Evolutionary conservation across 2,888 invertebrate genomes (phyloP).

Genomic region (Calephelis perditalis): DNA sequence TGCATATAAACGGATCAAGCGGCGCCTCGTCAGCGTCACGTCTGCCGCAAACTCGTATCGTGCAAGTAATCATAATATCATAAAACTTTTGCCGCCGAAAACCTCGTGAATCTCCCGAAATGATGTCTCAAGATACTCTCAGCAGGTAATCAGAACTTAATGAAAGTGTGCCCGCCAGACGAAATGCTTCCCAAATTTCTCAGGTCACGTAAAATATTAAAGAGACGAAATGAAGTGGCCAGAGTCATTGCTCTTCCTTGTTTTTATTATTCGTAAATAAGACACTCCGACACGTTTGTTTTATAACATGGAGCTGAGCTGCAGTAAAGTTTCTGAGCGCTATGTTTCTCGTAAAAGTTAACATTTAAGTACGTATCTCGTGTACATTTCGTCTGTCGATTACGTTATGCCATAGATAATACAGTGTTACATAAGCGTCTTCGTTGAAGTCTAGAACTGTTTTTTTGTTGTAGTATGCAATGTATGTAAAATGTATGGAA

Average conservation of each 20-base stretch:
- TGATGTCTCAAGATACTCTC: slow-evolving; percentile 57
- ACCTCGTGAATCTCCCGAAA: slow-evolving; percentile 56
- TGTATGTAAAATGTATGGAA: too few species aligned
- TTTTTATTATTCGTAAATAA: slow-evolving; percentile 77
- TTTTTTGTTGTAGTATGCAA: too few species aligned
- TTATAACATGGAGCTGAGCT: slow-evolving; percentile 69
- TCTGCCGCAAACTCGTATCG: slow-evolving; percentile 48
- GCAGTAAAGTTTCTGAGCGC: slow-evolving; percentile 60
- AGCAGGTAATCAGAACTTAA: slow-evolving; percentile 73
- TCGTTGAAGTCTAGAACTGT: too few species aligned
- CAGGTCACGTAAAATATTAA: slow-evolving; percentile 79
- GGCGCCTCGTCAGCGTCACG: slow-evolving; percentile 40
- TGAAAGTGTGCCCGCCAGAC: slow-evolving; percentile 69
- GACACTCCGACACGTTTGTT: slow-evolving; percentile 60
- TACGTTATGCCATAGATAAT: slow-evolving; percentile 9
- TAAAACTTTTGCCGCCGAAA: slow-evolving; percentile 73
- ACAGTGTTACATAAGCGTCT: too few species aligned
- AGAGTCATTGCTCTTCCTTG: slow-evolving; percentile 74
- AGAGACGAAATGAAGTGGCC: slow-evolving; percentile 74
- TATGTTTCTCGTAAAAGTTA: slow-evolving; percentile 59
- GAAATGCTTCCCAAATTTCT: slow-evolving; percentile 62
- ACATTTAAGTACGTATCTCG: slow-evolving; percentile 42
- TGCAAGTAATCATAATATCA: slow-evolving; percentile 74
- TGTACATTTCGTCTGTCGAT: slow-evolving; percentile 25
- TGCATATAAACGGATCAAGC: slow-evolving; percentile 23